Evolutionary conservation across 30 jellyfish, hydroid and myxozoan genomes (phyloP), one percentile per base, ranked within the genome.

Genomic region (Morbakka virulenta): DNA sequence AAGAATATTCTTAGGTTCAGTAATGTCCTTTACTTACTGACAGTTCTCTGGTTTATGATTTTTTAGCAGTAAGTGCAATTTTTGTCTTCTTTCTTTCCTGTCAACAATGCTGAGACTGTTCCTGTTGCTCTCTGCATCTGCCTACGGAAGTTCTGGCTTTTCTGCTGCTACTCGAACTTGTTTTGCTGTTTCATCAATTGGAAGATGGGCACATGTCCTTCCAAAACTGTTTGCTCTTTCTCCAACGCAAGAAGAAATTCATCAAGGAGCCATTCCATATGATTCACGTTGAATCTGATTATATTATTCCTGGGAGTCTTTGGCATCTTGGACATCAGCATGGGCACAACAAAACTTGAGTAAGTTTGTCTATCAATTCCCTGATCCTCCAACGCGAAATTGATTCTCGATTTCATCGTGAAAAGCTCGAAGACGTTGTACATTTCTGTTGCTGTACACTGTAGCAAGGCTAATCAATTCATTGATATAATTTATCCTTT

Each of bases 241-340:
- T 32, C 85, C 79, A 73, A 52, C 30, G 85, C 85, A 23, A 35
- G 74, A 2, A 73, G 24, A 12, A 73, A 23, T 23, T 73, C 85
- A 75, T 73, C 80, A 23, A 73, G 75, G 33, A 23, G 52, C 85
- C 85, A 73, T 21, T 73, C 85, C 85, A 73, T 73, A 51, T 51
- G 85, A 31, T 73, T 73, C 28, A 23, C 3, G 24, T 32, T 32
- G 31, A 73, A 73, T 35, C 85, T 49, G 21, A 73, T 73, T 75
- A 73, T 73, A 62, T 73, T 73, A 75, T 70, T 70, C 41, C 76
- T 35, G 49, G 48, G 23, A 47, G 48, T 14, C 41, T 70, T 41
- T 4, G 83, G 83, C 1, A 70, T 48, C 41, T 70, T 67, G 27
- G 67, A 30, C 79, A 67, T 67, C 79, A 67, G 35, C 65, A 67